Base-by-base conservation (phyloP, 2,888 invertebrate genomes). In the Eupsilia transversa region DNA sequence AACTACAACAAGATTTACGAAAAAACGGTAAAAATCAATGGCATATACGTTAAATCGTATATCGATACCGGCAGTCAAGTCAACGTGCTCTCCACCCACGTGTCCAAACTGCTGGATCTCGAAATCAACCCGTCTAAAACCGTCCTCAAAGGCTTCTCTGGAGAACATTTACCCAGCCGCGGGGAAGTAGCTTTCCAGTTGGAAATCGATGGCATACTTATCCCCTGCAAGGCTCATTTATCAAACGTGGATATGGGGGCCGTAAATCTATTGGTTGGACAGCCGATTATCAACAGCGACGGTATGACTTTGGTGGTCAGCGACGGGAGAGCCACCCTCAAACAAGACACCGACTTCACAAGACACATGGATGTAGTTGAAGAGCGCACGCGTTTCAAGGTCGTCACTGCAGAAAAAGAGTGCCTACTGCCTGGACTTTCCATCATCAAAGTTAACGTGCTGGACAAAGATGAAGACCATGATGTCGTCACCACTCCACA, bases 251-350 rank as follows among this genome's bases (percentile, higher is more conserved):
- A 83, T 4, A 84, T 88, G 86, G 49, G 46, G 6, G 6, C 5
- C 46, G 6, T 46, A 46, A 46, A 46, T 46, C 46, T 46, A 46
- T 46, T 46, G 9, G 81, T 87, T 49, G 87, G 84, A 0, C 85
- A 89, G 57, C 88, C 88, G 2, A 57, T 88, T 0, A 86, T 86
- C 5, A 86, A 86, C 41, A 56, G n/a, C 7, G 49, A 49, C 49
- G 49, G 49, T 49, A 49, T 49, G 49, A 49, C 49, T 49, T 49
- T 83, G 2, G 60, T 66, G 2, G 85, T 87, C 2, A 73, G 77
- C 27, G 73, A 86, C 0, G 70, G 80, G 0, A 82, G 76, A 10
- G 69, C 82, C 0, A 70, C 38, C 27, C 61, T 72, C 4, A 56
- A 14, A 20, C n/a, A 9, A 27, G 49, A 63, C 27, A 4, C 4